phyloP scores from a whole-genome alignment of 1,140 invertebrate species.

The Zaprionus kolodkinae region DNA sequence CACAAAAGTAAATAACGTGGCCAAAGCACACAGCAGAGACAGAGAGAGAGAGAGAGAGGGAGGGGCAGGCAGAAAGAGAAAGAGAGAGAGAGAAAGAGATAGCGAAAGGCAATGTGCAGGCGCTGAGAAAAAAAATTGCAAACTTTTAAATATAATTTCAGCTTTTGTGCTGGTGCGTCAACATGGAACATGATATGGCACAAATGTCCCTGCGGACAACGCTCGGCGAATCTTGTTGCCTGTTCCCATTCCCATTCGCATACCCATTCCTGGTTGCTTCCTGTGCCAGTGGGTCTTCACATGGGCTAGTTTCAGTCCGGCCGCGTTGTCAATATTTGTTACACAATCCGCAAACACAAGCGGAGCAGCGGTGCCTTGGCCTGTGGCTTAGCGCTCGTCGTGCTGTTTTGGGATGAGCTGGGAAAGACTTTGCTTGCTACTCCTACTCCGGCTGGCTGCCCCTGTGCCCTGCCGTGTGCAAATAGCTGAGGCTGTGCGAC shows the following conservation, averaged over 20 bases:
- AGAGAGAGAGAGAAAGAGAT: conserved; percentile 27
- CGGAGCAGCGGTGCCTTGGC: conserved; percentile 27
- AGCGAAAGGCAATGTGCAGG: background rate
- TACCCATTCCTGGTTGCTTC: background rate
- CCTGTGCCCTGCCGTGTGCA: conserved; percentile 10
- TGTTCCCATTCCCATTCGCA: background rate
- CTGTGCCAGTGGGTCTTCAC: background rate
- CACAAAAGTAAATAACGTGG: conserved; percentile 79
- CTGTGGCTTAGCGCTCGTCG: conserved; percentile 1
- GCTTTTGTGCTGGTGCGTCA: conserved; percentile 79
- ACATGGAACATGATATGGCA: conserved; percentile 79
- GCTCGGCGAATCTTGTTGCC: conserved; percentile 6
- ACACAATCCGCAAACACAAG: conserved; percentile 75
- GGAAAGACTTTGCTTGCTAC: conserved; percentile 1
- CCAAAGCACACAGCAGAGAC: conserved; percentile 11
- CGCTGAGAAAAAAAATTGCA: conserved; percentile 18
- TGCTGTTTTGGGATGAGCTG: background rate
- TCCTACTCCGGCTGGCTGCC: background rate
- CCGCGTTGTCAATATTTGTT: conserved; percentile 75
- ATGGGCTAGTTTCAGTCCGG: conserved; percentile 29
- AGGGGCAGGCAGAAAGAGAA: conserved; percentile 7
- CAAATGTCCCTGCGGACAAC: conserved; percentile 59
- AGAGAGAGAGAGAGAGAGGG: conserved; percentile 22
- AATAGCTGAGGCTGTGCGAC: conserved; percentile 36
- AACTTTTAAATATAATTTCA: conserved; percentile 79